These are phyloP conservation scores for Temnothorax curvispinosus DNA, from an alignment of 1,140 invertebrate genomes.

Conservation along the genomic window DNA sequence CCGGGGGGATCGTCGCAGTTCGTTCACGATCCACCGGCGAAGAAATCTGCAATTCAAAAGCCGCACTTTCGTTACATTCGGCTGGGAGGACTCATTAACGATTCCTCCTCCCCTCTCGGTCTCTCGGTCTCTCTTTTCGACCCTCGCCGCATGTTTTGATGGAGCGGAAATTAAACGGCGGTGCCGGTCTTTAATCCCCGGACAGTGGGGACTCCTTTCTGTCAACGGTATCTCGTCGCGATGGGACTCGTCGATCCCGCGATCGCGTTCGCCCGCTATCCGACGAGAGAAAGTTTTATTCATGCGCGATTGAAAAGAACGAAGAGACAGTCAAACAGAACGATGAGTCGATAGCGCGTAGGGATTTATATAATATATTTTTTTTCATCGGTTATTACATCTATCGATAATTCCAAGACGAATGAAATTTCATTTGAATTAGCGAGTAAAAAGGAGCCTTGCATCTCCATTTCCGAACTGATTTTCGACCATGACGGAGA, in stretches of 20 bases:
- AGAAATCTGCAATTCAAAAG: slow-evolving; percentile 71
- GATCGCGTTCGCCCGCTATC: not conserved
- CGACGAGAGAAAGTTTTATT: slow-evolving; percentile 32
- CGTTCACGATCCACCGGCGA: not conserved
- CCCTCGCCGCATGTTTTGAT: slow-evolving; percentile 58
- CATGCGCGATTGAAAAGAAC: slow-evolving; percentile 27
- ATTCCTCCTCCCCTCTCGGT: slow-evolving; percentile 48
- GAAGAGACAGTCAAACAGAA: not conserved
- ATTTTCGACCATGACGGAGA: not conserved
- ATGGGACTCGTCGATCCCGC: not conserved
- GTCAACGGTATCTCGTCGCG: slow-evolving; percentile 33
- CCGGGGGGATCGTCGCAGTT: slow-evolving; percentile 7
- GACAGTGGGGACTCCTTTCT: slow-evolving; percentile 53
- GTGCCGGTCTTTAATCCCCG: slow-evolving; percentile 57
- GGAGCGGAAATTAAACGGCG: slow-evolving; percentile 70
- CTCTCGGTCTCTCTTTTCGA: not conserved
- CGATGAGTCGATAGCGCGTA: not conserved
- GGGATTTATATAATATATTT: not conserved
- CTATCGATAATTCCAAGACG: not conserved
- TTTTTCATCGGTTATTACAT: not conserved
- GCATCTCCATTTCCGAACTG: not conserved
- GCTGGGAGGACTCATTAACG: slow-evolving; percentile 68
- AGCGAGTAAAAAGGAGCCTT: not conserved
- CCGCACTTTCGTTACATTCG: slow-evolving; percentile 63
- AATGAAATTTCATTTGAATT: not conserved